These are phyloP conservation scores for Corticium candelabrum DNA, from an alignment of 37 sponge, comb jelly and placozoan species.

Conservation along the genomic window DNA sequence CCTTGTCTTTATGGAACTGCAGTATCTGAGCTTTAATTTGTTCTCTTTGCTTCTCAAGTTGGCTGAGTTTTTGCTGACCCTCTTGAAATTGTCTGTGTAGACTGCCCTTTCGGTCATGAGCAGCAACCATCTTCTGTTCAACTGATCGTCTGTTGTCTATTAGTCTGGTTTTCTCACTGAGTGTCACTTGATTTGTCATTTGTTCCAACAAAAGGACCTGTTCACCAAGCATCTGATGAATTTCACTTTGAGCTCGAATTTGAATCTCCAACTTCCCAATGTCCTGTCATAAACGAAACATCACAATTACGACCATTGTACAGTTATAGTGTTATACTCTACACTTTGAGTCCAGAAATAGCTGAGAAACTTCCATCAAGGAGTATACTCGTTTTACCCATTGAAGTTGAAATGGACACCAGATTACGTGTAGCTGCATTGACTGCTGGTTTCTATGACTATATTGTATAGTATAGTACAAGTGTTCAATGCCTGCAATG, in stretches of 20 bases:
- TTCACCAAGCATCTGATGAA: neutral
- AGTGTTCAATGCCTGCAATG: too few relatives aligned
- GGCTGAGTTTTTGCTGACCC: neutral
- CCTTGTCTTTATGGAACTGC: neutral
- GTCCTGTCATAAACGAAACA: neutral
- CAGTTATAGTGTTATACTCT: too few relatives aligned
- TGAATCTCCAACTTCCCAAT: neutral
- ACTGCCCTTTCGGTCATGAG: neutral
- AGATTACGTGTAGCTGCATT: too few relatives aligned
- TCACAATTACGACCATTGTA: too few relatives aligned
- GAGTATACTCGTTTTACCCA: too few relatives aligned
- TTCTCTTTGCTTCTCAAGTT: neutral
- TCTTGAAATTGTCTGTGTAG: neutral
- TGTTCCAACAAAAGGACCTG: neutral
- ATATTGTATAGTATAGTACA: too few relatives aligned
- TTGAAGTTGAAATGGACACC: too few relatives aligned
- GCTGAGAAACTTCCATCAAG: too few relatives aligned
- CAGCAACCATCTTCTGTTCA: neutral
- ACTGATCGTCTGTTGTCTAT: neutral
- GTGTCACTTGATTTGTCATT: neutral
- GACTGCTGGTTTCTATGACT: too few relatives aligned
- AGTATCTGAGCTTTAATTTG: neutral
- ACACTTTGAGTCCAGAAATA: too few relatives aligned
- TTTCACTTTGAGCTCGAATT: neutral
- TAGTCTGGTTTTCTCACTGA: neutral